These are phyloP conservation scores for Eupeodes corollae DNA, from an alignment of 1,140 invertebrate genomes.

Conservation along the genomic window DNA sequence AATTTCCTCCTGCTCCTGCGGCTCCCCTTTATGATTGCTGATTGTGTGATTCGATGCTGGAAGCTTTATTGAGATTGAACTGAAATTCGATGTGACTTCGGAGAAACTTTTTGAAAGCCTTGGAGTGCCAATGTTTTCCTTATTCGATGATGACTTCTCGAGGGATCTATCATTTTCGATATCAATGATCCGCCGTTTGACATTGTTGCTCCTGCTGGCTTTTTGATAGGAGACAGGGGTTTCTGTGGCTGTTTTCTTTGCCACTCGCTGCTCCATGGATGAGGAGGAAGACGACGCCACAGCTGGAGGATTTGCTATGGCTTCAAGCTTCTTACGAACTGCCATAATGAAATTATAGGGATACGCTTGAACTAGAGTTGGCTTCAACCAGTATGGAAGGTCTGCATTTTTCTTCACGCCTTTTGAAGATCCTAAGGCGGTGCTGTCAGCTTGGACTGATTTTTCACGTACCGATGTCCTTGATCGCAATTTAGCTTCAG, in stretches of 20 bases:
- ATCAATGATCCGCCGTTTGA: background rate
- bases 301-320: constrained; percentile 8
- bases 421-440: background rate
- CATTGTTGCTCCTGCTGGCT: background rate
- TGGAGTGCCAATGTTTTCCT: background rate
- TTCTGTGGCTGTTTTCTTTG: background rate
- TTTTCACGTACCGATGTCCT: background rate
- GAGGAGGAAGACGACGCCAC: background rate
- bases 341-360: constrained; percentile 20
- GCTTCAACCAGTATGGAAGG: constrained; percentile 13
- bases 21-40: background rate
- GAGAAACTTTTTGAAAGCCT: background rate
- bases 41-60: constrained; percentile 6
- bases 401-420: constrained; percentile 1
- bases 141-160: background rate
- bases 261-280: too few species aligned
- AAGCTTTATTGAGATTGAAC: constrained; percentile 4
- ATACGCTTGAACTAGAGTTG: constrained; percentile 11
- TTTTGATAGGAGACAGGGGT: background rate
- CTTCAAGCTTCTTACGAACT: constrained; percentile 16
- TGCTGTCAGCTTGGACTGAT: background rate
- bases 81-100: constrained; percentile 5
- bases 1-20: background rate
- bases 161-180: background rate
- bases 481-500: background rate